These are phyloP conservation scores for Hydrophis major DNA, from an alignment of 2,797 vertebrate genomes.

Conservation along the genomic window DNA sequence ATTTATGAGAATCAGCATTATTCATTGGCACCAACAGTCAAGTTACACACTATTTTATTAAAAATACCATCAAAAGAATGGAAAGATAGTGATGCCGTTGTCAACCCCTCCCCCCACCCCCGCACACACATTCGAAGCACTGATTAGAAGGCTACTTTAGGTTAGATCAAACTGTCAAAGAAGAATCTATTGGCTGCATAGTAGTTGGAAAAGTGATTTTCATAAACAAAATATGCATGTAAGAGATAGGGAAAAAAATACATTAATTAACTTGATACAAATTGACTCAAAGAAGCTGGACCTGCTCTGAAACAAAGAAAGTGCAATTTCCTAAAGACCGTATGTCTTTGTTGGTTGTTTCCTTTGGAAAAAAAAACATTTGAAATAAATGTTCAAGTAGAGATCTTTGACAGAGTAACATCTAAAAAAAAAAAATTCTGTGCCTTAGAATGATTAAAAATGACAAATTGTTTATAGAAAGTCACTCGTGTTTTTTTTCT, in stretches of 20 bases:
- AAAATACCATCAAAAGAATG: constrained; percentile 59
- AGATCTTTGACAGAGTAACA: neutral
- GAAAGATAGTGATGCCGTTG: constrained; percentile 85
- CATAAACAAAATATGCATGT: constrained; percentile 56
- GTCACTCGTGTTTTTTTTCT: neutral
- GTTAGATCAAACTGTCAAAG: constrained; percentile 64
- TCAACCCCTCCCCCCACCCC: constrained; percentile 4
- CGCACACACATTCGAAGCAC: constrained; percentile 72
- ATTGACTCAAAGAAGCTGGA: neutral
- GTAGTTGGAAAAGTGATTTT: constrained; percentile 58
- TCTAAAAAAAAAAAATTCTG: neutral
- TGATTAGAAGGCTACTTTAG: constrained; percentile 73
- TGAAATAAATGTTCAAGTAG: neutral
- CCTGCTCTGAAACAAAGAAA: neutral
- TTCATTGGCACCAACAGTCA: constrained; percentile 47
- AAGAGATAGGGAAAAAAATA: constrained; percentile 31
- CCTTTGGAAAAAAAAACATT: neutral
- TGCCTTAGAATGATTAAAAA: neutral
- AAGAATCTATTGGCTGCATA: constrained; percentile 54
- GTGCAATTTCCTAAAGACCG: neutral
- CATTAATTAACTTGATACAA: constrained; percentile 54
- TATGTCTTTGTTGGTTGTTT: neutral
- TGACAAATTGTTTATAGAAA: neutral
- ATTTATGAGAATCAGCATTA: constrained; percentile 58
- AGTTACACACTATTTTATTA: constrained; percentile 59